phyloP scores from a whole-genome alignment of 2,113 vertebrate species.

The Rhinopomastus cyanomelas region DNA sequence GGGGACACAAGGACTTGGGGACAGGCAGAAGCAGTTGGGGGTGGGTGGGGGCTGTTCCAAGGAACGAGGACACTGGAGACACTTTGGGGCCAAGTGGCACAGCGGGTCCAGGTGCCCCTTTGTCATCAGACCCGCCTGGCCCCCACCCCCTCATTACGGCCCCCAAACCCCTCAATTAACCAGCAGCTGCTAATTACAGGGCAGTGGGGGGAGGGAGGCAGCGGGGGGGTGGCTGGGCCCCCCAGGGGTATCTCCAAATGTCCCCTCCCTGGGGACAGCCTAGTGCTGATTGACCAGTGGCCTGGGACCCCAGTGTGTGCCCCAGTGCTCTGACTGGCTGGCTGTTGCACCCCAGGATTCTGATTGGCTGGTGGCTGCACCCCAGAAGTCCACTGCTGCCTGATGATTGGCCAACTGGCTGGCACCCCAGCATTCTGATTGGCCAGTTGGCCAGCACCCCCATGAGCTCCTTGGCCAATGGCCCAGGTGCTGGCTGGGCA shows the following conservation, averaged over 20 bases:
- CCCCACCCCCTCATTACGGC: slow-evolving; percentile 14
- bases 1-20: not conserved
- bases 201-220: not conserved
- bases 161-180: slow-evolving; percentile 42
- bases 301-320: not conserved
- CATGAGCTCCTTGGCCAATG: no score
- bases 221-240: not conserved
- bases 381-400: not conserved
- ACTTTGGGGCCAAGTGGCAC: not conserved
- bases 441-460: not conserved
- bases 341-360: not conserved
- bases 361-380: not conserved
- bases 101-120: not conserved
- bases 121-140: not conserved
- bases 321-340: not conserved
- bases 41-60: not conserved
- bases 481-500: no score
- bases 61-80: not conserved
- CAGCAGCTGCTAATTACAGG: slow-evolving; percentile 31
- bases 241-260: not conserved
- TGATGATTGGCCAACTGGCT: not conserved
- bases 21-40: not conserved
- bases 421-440: not conserved
- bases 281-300: not conserved
- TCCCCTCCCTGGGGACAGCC: not conserved